These are phyloP conservation scores for Geophilus truncorum DNA, from an alignment of 2,888 invertebrate species.

Conservation along the genomic window DNA sequence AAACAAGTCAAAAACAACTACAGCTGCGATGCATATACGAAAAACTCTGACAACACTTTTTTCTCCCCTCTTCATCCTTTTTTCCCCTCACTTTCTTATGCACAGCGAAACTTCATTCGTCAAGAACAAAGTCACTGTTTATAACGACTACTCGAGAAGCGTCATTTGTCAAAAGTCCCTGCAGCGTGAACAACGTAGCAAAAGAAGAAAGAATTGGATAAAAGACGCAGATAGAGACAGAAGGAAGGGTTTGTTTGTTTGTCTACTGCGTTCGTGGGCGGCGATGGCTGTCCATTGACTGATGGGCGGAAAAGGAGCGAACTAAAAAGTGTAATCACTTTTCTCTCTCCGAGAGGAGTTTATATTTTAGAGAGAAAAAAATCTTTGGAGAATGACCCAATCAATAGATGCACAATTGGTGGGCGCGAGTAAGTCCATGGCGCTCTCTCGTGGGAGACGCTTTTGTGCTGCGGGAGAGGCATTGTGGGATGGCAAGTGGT, in stretches of 20 bases:
- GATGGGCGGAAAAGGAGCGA: not conserved
- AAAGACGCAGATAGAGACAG: slow-evolving; percentile 5
- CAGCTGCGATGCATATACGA: not conserved
- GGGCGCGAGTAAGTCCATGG: slow-evolving; percentile 15
- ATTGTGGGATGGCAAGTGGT: slow-evolving; percentile 20
- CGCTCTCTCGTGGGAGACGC: slow-evolving; percentile 20
- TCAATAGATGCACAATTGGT: slow-evolving; percentile 20
- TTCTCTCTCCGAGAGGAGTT: not conserved
- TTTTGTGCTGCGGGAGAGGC: slow-evolving; percentile 1
- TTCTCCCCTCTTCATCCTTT: not conserved
- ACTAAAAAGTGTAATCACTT: slow-evolving; percentile 2
- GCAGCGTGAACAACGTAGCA: not conserved
- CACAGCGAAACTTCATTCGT: not conserved
- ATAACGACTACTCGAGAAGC: slow-evolving; percentile 11
- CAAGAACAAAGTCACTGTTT: slow-evolving; percentile 20
- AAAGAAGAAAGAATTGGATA: not conserved
- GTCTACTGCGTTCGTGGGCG: not conserved
- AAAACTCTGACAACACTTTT: not conserved
- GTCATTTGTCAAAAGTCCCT: slow-evolving; percentile 16
- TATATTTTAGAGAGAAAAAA: not conserved
- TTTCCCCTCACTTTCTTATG: not conserved
- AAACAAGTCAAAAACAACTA: not conserved
- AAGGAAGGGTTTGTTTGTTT: not conserved
- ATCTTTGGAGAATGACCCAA: not conserved
- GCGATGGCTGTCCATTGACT: not conserved